Conservation (phyloP, 2,888 invertebrate genomes). For the Micoletzkya japonica region DNA sequence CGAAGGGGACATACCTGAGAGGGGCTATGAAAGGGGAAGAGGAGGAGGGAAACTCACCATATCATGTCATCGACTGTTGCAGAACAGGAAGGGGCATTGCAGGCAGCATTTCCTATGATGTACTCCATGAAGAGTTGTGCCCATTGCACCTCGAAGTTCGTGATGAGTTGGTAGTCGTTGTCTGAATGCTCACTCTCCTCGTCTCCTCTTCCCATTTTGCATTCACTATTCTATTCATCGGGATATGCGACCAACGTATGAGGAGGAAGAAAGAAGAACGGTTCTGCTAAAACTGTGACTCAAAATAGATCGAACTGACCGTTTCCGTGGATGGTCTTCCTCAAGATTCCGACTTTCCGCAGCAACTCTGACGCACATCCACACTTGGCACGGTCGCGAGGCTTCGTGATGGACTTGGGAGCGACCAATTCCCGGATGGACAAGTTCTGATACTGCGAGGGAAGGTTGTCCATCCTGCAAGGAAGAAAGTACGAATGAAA, state of each 20-base stretch:
- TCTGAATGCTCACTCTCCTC: no score
- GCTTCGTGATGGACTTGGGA: conserved; percentile 8
- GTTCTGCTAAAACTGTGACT: no score
- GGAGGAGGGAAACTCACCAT: conserved; percentile 57
- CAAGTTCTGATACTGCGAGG: conserved; percentile 3
- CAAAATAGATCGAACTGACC: conserved; percentile 5
- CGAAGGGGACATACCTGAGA: conserved; percentile 26
- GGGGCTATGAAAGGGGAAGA: background rate
- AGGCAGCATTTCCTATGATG: conserved; percentile 30
- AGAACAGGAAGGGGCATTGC: conserved; percentile 42
- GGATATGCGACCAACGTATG: no score
- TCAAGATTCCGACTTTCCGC: conserved; percentile 37
- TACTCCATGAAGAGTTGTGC: conserved; percentile 57
- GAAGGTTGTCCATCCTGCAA: conserved; percentile 13
- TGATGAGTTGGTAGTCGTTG: conserved; percentile 40
- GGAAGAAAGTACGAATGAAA: no score
- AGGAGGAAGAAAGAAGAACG: no score
- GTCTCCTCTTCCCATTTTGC: no score
- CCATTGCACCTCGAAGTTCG: conserved; percentile 51
- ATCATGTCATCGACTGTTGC: conserved; percentile 63
- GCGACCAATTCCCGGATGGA: conserved; percentile 23
- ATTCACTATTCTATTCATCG: no score
- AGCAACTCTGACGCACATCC: conserved; percentile 44
- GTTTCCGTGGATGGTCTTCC: conserved; percentile 33
- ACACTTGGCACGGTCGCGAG: conserved; percentile 30